Evolutionary conservation across 2,888 invertebrate species (phyloP), one percentile per base, ranked within the genome.

Genomic region (Amaurobius ferox): DNA sequence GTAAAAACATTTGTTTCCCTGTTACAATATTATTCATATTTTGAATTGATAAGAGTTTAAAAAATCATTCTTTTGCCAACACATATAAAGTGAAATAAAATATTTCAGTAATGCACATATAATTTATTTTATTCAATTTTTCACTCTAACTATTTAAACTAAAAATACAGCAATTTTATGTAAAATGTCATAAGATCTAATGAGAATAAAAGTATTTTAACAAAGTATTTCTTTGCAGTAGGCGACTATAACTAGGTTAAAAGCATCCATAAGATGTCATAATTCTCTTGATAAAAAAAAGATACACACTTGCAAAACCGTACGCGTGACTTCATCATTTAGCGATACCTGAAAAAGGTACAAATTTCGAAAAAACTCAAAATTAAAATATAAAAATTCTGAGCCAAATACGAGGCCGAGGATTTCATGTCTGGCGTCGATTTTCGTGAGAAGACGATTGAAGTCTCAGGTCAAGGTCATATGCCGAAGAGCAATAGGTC

Each of bases 361-460:
- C 71, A 72, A 77, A 85, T 71, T 77, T 66, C 77, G 26, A 61
- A 85, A 81, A 80, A 73, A 39, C 67, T 55, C 40, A 79, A 80
- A 74, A 80, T 80, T 74, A 80, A 80, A 74, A 61, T 68, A 80
- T 19, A 32, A 85, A 85, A 72, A 55, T 71, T 3, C 16, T 23
- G 66, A 72, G 71, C 70, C 77, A 66, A 72, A 67, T 55, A 71
- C 66, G 48, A 61, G 73, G 73, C 44, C 23, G 68, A 83, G 48
- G 76, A 76, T 62, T 83, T 83, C 44, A 32, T 30, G 61, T 62
- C 48, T 39, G 30, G 32, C 66, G 77, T 79, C 78, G 85, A 79
- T 79, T 78, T 79, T 73, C 85, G 85, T 86, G 85, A 86, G 78
- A 86, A 68, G 67, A 66, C 72, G 85, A 79, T 86, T 86, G 71